Evolutionary conservation across 2,797 vertebrate genomes (phyloP).

Genomic region (Furcifer pardalis): DNA sequence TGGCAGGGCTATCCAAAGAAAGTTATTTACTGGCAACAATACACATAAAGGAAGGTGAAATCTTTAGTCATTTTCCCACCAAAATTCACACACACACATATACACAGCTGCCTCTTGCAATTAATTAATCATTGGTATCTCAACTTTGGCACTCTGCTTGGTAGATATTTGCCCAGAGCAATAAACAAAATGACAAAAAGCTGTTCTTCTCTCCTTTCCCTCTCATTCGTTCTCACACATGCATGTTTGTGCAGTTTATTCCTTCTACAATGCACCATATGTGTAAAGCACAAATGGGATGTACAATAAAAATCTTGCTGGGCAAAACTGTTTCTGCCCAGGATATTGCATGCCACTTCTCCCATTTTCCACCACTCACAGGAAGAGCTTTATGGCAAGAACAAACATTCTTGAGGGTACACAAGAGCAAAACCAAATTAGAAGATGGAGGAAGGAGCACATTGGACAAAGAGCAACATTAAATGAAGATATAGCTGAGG

Average conservation of each 20-base stretch:
- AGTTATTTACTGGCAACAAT: slow-evolving; percentile 69
- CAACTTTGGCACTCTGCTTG: slow-evolving; percentile 62
- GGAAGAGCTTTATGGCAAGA: too few species aligned
- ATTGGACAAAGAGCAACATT: too few species aligned
- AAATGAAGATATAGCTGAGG: too few species aligned
- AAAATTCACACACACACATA: slow-evolving; percentile 4
- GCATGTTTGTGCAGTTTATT: neutral
- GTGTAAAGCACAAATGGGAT: neutral
- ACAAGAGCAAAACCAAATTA: too few species aligned
- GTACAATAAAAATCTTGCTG: neutral
- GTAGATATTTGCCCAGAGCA: slow-evolving; percentile 52
- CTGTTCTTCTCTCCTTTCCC: slow-evolving; percentile 36
- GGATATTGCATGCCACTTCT: neutral
- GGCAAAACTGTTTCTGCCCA: too few species aligned
- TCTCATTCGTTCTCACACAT: neutral
- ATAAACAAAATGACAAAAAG: slow-evolving; percentile 64
- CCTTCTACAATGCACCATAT: neutral
- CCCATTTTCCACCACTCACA: neutral
- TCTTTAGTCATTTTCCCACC: slow-evolving; percentile 68
- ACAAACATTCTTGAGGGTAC: too few species aligned
- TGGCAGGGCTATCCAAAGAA: slow-evolving; percentile 61
- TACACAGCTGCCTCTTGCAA: slow-evolving; percentile 60
- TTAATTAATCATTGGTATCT: slow-evolving; percentile 70
- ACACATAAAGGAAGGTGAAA: slow-evolving; percentile 61
- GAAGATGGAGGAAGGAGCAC: too few species aligned